Base-by-base conservation (phyloP, 1,140 invertebrate species). In the Lordiphosa clarofinis region DNA sequence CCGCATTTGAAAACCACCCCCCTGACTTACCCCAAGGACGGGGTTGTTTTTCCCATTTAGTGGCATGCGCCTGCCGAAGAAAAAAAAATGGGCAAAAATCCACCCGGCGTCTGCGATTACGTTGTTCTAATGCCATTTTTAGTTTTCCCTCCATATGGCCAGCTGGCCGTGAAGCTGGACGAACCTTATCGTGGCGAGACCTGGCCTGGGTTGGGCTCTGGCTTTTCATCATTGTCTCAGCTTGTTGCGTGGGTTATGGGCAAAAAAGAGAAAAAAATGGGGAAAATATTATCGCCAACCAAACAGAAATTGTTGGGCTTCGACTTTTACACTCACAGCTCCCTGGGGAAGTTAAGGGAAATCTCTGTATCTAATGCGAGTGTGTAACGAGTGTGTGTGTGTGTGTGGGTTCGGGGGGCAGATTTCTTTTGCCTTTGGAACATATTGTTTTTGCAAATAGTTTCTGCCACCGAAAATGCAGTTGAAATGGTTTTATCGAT, bases 71-170 rank as follows among this genome's bases (percentile, higher is more conserved):
- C 57, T 62, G 40, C 53, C 56, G 19, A 19, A 19, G 19, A 19
- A 54, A 40, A 54, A 61, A 60, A 69, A 62, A 59, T 65, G 63
- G 59, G 64, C 72, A 75, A 84, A 82, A 78, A 84, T 76, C 73
- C 61, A 82, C 79, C 78, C 78, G 73, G 50, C 56, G 33, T 31
- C 62, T 72, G 48, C 76, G 76, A 81, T 84, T 84, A 82, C 76
- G 76, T 61, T 84, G 67, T 69, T 73, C 69, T 76, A 81, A 81
- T 81, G 78, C 76, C 76, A 69, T 76, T 78, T 73, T 73, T 68
- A 56, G 56, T 63, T 70, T 67, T 52, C 42, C 69, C 74, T 71
- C 75, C 72, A 73, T 73, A 81, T 84, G 76, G 74, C 56, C 60
- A 46, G 56, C 60, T 56, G 54, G 56, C 56, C 42, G 55, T 19